Percentiles rank a stretch among this genome's conserved stretches.
Evolutionary conservation across 2,113 vertebrate genomes (phyloP).

Genomic region (Mixornis gularis): DNA sequence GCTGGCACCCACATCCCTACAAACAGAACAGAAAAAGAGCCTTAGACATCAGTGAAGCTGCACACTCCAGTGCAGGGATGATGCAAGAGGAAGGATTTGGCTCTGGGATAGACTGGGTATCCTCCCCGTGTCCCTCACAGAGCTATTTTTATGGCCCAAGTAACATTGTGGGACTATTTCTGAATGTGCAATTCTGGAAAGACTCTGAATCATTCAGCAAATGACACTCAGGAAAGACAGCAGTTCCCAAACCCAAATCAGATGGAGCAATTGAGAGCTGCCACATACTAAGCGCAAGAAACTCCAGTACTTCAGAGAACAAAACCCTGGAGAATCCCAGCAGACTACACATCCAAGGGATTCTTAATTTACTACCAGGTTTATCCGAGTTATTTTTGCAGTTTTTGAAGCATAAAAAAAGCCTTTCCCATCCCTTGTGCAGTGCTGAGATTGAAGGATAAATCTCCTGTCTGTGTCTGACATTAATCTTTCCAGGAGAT

Average conservation of each 20-base stretch:
- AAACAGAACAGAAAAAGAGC: constrained; percentile 31
- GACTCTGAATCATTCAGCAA: background rate
- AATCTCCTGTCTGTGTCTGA: background rate
- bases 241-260: background rate
- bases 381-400: background rate
- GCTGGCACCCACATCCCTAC: constrained; percentile 97
- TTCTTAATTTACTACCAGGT: background rate
- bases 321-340: background rate
- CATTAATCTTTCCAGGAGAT: constrained; percentile 10
- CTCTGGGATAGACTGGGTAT: background rate
- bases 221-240: background rate
- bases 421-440: background rate
- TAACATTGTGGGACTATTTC: background rate
- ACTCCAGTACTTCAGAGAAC: background rate
- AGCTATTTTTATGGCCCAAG: background rate
- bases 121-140: background rate
- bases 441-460: background rate
- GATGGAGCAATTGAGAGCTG: background rate
- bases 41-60: background rate
- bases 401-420: background rate
- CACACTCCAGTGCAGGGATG: rapidly evolving
- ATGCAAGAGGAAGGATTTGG: background rate
- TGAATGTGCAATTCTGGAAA: background rate
- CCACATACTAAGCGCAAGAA: background rate
- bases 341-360: background rate